These are phyloP conservation scores for Dreissena rostriformis DNA, from an alignment of 1,140 invertebrate genomes.

Conservation along the genomic window DNA sequence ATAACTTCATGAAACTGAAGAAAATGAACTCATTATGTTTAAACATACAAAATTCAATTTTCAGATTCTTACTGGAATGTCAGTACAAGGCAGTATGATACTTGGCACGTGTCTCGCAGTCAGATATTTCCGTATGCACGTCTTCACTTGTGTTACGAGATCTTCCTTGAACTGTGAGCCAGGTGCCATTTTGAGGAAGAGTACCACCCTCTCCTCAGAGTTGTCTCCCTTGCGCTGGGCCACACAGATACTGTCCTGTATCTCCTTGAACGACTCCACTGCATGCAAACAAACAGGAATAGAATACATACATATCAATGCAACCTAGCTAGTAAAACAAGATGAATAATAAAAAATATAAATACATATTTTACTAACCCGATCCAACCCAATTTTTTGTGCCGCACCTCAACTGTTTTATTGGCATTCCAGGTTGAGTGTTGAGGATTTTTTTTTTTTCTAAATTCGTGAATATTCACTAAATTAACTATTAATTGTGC, in stretches of 20 bases:
- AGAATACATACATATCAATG: not conserved
- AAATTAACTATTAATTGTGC: too few species aligned
- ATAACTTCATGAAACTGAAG: too few species aligned
- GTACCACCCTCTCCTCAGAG: slow-evolving; percentile 83
- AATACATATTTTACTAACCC: not conserved
- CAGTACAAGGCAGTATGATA: slow-evolving; percentile 81
- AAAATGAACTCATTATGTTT: too few species aligned
- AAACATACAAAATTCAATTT: too few species aligned
- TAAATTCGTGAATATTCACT: too few species aligned
- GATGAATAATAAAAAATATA: not conserved
- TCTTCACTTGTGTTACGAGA: slow-evolving; percentile 79
- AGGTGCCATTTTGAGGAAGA: slow-evolving; percentile 83
- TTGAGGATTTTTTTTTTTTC: too few species aligned
- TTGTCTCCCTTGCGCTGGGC: slow-evolving; percentile 80
- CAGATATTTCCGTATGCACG: slow-evolving; percentile 81
- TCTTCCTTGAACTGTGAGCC: slow-evolving; percentile 78
- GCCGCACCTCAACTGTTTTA: too few species aligned
- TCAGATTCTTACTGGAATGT: slow-evolving; percentile 82
- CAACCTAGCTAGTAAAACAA: not conserved
- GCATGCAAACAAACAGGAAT: slow-evolving; percentile 60
- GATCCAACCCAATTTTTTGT: too few species aligned
- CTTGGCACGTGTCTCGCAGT: slow-evolving; percentile 84
- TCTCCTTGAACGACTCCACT: slow-evolving; percentile 83
- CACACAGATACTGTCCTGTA: slow-evolving; percentile 84
- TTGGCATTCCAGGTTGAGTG: too few species aligned